Evolutionary conservation across 2,888 invertebrate species (phyloP), one percentile per base, ranked within the genome.

Genomic region (Tuberolachnus salignus): DNA sequence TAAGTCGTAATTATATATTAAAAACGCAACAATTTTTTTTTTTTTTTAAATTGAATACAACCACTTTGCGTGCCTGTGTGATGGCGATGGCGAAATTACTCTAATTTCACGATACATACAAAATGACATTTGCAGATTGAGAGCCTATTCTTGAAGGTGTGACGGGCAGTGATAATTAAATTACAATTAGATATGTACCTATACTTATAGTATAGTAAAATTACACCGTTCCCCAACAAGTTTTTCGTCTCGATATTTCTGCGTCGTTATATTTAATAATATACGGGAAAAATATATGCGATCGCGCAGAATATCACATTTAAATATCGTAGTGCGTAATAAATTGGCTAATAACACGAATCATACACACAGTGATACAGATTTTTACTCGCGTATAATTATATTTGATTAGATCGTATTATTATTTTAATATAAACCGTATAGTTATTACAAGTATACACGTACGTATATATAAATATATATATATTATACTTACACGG

Each of bases 371-470:
- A 3, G 34, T 4, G 3, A 34, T 3, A 34, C 6, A 34, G 3
- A 34, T 34, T 34, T 34, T 34, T 34, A 34, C 34, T 6, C 6
- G 34, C 34, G 34, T 34, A 34, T 34, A 34, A 34, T 34, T n/a
- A 59, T 34, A 59, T 59, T 59, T 26, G 26, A 59, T 26, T 8
- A 8, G 1, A 10, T 16, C 34, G 34, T 51, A 26, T 16, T 53
- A 26, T 16, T 53, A 69, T 69, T 34, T 23, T 16, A 66, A 66
- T 66, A 66, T 46, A 66, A 66, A 66, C 23, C 66, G 42, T 69
- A 69, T 34, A 51, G 6, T 26, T 59, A 59, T 59, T 34, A 34
- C 6, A 34, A 10, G 8, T n/a, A n/a, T n/a, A n/a, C n/a, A n/a
- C n/a, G n/a, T n/a, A n/a, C n/a, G n/a, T n/a, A n/a, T 26, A 59